phyloP scores from a whole-genome alignment of 2,113 vertebrate genomes.

The Plecturocebus donacophilus region DNA sequence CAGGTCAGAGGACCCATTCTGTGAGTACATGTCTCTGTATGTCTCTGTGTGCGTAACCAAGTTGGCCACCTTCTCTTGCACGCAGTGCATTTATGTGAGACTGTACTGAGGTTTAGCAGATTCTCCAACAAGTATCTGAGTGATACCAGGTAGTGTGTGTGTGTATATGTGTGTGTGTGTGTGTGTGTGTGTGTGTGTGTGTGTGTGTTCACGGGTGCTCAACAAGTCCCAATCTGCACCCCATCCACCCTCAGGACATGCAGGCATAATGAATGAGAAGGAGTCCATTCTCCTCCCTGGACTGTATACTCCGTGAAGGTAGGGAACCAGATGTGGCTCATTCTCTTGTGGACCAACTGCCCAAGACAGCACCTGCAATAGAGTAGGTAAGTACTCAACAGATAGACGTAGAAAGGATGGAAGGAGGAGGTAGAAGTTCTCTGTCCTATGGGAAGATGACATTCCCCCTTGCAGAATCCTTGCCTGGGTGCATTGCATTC shows the following conservation, averaged over 20 bases:
- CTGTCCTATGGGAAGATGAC: background rate
- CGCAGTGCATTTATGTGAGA: background rate
- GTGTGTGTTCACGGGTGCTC: no score
- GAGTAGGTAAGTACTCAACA: background rate
- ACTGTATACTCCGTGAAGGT: background rate
- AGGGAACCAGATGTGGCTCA: background rate
- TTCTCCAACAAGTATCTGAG: background rate
- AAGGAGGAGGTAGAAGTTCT: background rate
- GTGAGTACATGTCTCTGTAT: background rate
- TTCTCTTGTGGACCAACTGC: background rate
- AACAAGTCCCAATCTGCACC: background rate
- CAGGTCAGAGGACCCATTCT: background rate
- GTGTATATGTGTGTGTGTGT: no score
- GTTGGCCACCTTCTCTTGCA: background rate
- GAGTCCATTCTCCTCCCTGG: background rate
- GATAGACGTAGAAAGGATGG: background rate
- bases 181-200: background rate
- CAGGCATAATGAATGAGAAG: background rate
- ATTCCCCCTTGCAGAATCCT: constrained; percentile 41
- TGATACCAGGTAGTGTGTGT: background rate
- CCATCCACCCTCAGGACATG: background rate
- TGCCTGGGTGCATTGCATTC: constrained; percentile 63
- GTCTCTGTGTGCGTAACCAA: background rate
- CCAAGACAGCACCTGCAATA: background rate
- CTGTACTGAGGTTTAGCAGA: background rate